Base-by-base conservation (phyloP, 2,797 vertebrate species). In the Gymnoscopelus braueri region DNA sequence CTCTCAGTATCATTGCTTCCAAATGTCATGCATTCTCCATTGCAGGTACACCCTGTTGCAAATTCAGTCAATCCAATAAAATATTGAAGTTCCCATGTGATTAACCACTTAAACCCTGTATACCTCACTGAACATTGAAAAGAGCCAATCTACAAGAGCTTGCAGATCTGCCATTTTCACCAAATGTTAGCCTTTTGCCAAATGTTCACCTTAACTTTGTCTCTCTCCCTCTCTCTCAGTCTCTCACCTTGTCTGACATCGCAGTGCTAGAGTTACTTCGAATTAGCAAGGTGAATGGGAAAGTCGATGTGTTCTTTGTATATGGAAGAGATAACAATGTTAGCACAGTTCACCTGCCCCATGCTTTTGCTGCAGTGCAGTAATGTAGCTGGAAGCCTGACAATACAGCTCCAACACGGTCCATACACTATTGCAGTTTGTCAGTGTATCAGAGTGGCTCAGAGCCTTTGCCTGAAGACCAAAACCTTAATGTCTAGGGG, bases 211-310 rank as follows among this genome's bases (percentile, higher is more conserved):
- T 19, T 19, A 19, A 19, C 19, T 19, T 19, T 19, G 19, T 44
- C 1, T 12, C 13, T 23, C n/a, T 2, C 12, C 24, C 3, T 49
- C 0, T 19, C 15, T 48, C 23, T 12, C 5, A 14, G 2, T 29
- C 26, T 48, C 47, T 48, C 7, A 13, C 24, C n/a, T 15, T 29
- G 15, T 24, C 2, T 65, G 4, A 57, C 35, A 5, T 58, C 74
- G 5, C 77, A 92, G 90, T 81, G 75, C 56, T 89, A 92, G 84
- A 92, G 65, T 66, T 89, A 63, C 69, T 93, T 62, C 87, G 89
- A 2, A 56, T 92, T 3, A 85, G 83, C 60, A 87, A 84, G 65
- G 87, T 89, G 5, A 75, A 82, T 81, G 71, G 82, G 54, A 51
- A 75, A 75, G 12, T 14, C 49, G 1, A 85, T 49, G 23, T 56